A percentile compares a stretch with the other conserved stretches of the same genome.
These are phyloP conservation scores for Galbula dea DNA, from an alignment of 2,113 vertebrate species.

Conservation along the genomic window DNA sequence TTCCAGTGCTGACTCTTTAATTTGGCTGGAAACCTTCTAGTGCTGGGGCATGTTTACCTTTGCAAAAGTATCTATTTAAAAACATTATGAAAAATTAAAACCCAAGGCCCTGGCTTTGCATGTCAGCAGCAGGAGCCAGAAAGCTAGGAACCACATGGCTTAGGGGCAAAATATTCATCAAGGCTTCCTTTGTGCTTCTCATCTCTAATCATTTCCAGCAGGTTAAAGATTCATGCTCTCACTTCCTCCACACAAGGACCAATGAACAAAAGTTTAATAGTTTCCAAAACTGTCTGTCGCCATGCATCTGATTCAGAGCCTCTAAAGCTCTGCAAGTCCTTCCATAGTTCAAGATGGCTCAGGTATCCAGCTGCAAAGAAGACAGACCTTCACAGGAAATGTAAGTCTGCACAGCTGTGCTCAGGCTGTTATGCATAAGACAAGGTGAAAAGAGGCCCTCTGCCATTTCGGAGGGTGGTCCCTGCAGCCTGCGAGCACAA, in stretches of 20 bases:
- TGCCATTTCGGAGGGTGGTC: background rate
- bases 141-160: conserved; percentile 34
- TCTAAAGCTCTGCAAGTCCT: background rate
- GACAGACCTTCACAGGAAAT: background rate
- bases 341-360: background rate
- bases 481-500: background rate
- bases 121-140: background rate
- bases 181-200: conserved; percentile 48
- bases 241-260: conserved; percentile 4
- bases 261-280: background rate
- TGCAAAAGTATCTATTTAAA: conserved; percentile 67
- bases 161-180: conserved; percentile 29
- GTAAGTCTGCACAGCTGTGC: background rate
- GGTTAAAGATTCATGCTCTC: conserved; percentile 36
- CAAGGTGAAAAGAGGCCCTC: conserved; percentile 11
- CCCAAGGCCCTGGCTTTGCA: background rate
- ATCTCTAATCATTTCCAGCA: conserved; percentile 43
- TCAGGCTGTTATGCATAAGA: background rate
- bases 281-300: background rate
- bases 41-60: conserved; percentile 48
- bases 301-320: background rate
- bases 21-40: conserved; percentile 51
- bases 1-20: conserved; percentile 50
- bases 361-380: conserved; percentile 1
- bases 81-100: conserved; percentile 64